Base-by-base conservation (phyloP, 2,888 invertebrate species). In the Agriopis aurantiaria region DNA sequence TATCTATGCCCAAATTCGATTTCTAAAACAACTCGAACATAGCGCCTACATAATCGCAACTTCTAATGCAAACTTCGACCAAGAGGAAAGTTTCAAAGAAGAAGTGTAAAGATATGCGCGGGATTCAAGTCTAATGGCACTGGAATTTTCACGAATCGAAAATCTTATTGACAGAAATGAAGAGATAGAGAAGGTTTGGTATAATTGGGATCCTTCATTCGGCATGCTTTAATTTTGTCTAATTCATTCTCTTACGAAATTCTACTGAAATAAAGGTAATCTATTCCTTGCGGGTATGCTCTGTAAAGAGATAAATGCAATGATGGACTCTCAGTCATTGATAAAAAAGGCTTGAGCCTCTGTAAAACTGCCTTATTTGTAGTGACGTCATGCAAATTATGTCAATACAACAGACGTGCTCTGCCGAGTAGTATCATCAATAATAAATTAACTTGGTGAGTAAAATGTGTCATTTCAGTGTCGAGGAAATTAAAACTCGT, bases 101-200 rank as follows among this genome's bases (percentile, higher is more conserved):
- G 88, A 90, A 89, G 84, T 89, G 85, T 89, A 89, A 87, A 90
- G 88, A 90, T 89, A 91, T 91, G 92, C 90, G 87, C 89, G 87
- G 90, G 86, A 87, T 87, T 90, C 88, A 91, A 88, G 83, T 88
- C 89, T 93, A 92, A 91, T 88, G 88, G 84, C 82, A 85, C 82
- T 85, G 91, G 92, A 93, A 91, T 89, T 92, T 93, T 92, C 93
- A 92, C 93, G 92, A 94, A 93, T 93, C 92, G 85, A 88, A 88
- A 89, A 88, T 78, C n/a, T 84, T 86, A 82, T 85, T 83, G 84
- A 77, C 80, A 83, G 83, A 77, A 86, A 82, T 72, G 82, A 82
- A 83, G 82, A 84, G 78, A 82, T 83, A 84, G 82, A 85, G 82
- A 85, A 84, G 85, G 83, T 82, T 82, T 74, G 82, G 83, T 81